Conservation (phyloP, 1,140 invertebrate species). For the Aphelenchoides besseyi region DNA sequence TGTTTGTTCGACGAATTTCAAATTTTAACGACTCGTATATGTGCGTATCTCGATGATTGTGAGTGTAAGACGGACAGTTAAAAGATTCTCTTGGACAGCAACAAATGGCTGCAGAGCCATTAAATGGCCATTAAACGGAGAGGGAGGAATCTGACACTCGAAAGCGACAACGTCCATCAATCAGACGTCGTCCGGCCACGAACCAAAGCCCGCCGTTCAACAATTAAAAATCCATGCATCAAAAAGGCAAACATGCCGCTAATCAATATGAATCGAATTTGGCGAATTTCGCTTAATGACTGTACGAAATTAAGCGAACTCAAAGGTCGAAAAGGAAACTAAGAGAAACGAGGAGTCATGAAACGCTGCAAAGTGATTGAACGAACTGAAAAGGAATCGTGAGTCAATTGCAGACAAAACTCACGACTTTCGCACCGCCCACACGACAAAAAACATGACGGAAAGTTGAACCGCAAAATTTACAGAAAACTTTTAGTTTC, state of each 20-base stretch:
- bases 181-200: too few relatives aligned
- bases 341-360: too few relatives aligned
- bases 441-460: too few relatives aligned
- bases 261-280: too few relatives aligned
- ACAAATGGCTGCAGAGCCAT: constrained; percentile 2
- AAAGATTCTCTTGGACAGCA: neutral
- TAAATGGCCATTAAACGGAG: constrained; percentile 3
- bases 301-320: neutral
- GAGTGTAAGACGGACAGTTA: neutral
- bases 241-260: neutral
- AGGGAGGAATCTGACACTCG: neutral
- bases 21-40: neutral
- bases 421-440: neutral
- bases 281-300: neutral
- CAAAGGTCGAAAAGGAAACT: neutral
- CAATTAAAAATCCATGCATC: constrained; percentile 6
- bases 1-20: neutral
- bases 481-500: neutral
- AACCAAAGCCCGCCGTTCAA: neutral
- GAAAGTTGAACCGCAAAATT: neutral
- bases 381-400: neutral
- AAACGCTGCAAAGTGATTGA: neutral
- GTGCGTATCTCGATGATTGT: neutral
- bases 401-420: neutral
- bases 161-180: neutral